Evolutionary conservation across 2,888 invertebrate genomes (phyloP).

Genomic region (Cantharis rufa): DNA sequence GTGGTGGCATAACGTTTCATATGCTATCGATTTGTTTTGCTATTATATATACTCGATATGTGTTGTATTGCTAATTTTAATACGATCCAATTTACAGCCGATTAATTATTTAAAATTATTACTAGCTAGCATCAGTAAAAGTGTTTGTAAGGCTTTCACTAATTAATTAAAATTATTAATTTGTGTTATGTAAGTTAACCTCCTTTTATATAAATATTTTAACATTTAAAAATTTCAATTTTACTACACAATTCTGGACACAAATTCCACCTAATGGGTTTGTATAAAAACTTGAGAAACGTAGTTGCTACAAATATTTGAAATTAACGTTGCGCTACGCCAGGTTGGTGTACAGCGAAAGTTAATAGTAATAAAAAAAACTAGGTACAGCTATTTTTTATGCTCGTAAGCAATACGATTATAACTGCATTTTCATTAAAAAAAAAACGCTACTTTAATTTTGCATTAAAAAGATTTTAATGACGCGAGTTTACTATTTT

Average conservation of each 20-base stretch:
- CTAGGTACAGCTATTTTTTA: background rate
- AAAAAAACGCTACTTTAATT: background rate
- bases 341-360: background rate
- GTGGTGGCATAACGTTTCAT: too few species aligned
- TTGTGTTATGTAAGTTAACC: background rate
- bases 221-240: background rate
- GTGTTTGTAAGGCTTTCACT: background rate
- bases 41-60: too few species aligned
- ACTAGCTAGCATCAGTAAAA: background rate
- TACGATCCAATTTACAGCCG: background rate
- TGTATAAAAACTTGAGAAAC: background rate
- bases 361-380: background rate
- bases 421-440: background rate
- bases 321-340: background rate
- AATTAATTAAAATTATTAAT: background rate
- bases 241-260: background rate
- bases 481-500: background rate
- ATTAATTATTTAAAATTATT: slow-evolving; percentile 1
- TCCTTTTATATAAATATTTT: background rate
- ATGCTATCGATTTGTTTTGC: too few species aligned
- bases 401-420: background rate
- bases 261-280: background rate
- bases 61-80: background rate
- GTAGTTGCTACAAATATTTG: background rate
- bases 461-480: background rate